Evolutionary conservation across 92 coral and sea anemone species (phyloP).

Genomic region (Paragorgia papillata): DNA sequence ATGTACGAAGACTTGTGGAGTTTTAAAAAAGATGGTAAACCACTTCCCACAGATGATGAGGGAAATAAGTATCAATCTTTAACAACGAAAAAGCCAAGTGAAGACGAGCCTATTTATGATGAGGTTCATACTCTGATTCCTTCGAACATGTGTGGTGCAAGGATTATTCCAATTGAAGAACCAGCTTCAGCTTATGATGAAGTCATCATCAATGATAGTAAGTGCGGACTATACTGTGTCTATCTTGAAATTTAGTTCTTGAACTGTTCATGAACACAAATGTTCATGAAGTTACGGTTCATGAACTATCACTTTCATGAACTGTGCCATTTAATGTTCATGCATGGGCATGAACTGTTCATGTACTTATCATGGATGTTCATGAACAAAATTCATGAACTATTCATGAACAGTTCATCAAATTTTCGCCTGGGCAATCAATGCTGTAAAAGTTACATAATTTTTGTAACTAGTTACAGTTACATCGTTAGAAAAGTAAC

Average conservation of each 20-base stretch:
- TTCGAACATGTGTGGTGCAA: constrained; percentile 1
- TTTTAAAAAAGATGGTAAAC: neutral
- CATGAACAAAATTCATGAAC: no score
- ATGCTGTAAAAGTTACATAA: no score
- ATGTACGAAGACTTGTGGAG: constrained; percentile 33
- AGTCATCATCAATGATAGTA: constrained; percentile 30
- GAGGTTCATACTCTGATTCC: constrained; percentile 18
- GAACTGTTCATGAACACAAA: no score
- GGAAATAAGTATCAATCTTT: neutral
- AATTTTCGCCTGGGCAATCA: no score
- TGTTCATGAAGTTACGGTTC: no score
- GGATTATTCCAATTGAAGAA: constrained; percentile 19
- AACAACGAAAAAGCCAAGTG: neutral
- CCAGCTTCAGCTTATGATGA: constrained; percentile 28
- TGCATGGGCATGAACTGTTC: no score
- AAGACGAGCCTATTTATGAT: constrained; percentile 5
- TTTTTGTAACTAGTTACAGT: no score
- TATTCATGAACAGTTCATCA: neutral
- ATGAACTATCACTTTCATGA: no score
- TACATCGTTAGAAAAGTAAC: no score
- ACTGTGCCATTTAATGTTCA: no score
- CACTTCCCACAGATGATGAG: neutral
- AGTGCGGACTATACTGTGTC: neutral
- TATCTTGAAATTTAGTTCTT: neutral
- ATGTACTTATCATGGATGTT: no score